Evolutionary conservation across 2,888 invertebrate genomes (phyloP).

Genomic region (Julus scanicus): DNA sequence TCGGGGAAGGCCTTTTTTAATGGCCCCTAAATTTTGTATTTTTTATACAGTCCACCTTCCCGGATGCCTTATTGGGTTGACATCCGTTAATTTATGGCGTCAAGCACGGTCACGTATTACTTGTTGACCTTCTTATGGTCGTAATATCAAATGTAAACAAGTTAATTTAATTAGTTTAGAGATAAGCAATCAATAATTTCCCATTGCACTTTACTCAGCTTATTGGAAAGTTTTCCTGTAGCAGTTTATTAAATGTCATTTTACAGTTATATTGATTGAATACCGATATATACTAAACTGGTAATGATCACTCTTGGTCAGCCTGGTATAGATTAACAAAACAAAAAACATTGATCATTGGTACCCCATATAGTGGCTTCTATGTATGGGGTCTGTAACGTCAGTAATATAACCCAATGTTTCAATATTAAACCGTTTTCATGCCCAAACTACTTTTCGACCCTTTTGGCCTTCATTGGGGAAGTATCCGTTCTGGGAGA

Average conservation of each 20-base stretch:
- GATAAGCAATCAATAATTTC: background rate
- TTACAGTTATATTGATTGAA: background rate
- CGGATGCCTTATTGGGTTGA: background rate
- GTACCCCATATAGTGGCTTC: too few relatives aligned
- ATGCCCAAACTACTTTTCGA: too few relatives aligned
- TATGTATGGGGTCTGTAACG: too few relatives aligned
- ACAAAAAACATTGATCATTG: too few relatives aligned
- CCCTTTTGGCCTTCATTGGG: too few relatives aligned
- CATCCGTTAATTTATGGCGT: background rate
- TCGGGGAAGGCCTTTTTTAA: too few relatives aligned
- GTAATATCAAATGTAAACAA: background rate
- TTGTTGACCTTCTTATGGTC: background rate
- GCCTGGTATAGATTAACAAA: too few relatives aligned
- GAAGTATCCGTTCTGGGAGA: background rate
- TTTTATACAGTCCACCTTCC: background rate
- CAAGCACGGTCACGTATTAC: background rate
- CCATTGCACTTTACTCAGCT: background rate
- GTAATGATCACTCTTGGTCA: background rate
- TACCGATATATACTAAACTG: too few relatives aligned
- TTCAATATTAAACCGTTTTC: too few relatives aligned
- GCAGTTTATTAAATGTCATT: background rate
- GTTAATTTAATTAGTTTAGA: background rate
- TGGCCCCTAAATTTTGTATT: background rate
- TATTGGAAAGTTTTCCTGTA: background rate
- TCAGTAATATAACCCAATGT: too few relatives aligned